phyloP scores from a whole-genome alignment of 2,797 vertebrate genomes.

The Cetoscarus ocellatus region DNA sequence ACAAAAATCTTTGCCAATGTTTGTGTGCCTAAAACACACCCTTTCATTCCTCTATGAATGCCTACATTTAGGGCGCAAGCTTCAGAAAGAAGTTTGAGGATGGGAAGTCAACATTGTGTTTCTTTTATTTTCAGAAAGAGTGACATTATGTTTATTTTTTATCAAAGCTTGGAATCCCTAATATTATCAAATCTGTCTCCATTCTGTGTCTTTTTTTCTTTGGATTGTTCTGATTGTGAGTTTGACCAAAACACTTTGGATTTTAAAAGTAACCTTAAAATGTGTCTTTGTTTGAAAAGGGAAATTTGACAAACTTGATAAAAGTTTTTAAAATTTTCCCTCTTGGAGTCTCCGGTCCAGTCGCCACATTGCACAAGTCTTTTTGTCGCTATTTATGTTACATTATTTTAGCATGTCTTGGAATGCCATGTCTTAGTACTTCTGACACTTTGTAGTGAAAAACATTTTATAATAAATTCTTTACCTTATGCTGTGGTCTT shows the following conservation, averaged over 20 bases:
- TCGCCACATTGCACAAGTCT: conserved; percentile 82
- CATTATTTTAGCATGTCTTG: conserved; percentile 83
- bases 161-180: conserved; percentile 53
- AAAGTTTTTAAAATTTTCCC: background rate
- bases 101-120: conserved; percentile 63
- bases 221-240: conserved; percentile 14
- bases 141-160: conserved; percentile 39
- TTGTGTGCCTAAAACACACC: conserved; percentile 57
- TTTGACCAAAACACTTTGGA: conserved; percentile 47
- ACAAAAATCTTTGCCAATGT: conserved; percentile 55
- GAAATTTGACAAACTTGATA: background rate
- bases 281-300: conserved; percentile 13
- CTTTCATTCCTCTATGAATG: conserved; percentile 22
- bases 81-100: conserved; percentile 43
- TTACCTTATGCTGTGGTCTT: conserved; percentile 64
- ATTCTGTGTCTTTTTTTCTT: conserved; percentile 39
- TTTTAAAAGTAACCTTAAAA: conserved; percentile 39
- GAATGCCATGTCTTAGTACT: conserved; percentile 91
- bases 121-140: conserved; percentile 18
- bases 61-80: conserved; percentile 57
- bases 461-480: conserved; percentile 89
- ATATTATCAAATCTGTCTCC: conserved; percentile 54
- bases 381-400: conserved; percentile 84
- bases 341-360: conserved; percentile 24
- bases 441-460: conserved; percentile 91